Percentiles rank a stretch among this genome's conserved stretches.
These are phyloP conservation scores for Peromyscus eremicus DNA, from an alignment of 2,797 vertebrate species.

Conservation along the genomic window DNA sequence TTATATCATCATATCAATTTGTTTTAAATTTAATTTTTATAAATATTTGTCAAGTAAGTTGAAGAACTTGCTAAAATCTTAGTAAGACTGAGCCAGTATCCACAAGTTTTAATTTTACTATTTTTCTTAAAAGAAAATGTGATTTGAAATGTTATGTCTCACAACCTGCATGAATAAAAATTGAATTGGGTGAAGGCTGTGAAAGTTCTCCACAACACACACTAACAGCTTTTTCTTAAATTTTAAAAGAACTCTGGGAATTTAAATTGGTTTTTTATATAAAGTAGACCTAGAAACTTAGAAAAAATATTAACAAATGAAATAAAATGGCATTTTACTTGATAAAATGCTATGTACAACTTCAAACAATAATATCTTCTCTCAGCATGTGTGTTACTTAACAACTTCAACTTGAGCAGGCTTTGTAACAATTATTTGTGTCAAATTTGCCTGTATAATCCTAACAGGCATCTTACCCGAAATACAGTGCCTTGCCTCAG, in stretches of 20 bases:
- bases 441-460: not conserved
- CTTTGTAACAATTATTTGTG: not conserved
- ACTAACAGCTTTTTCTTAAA: not conserved
- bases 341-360: not conserved
- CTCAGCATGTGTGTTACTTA: not conserved
- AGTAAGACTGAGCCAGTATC: not conserved
- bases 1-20: not conserved
- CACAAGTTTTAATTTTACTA: not conserved
- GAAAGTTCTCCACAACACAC: not conserved
- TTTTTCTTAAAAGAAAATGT: not conserved
- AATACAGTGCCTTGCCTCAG: not conserved
- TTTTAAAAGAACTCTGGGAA: not conserved
- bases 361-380: not conserved
- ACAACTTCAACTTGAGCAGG: not conserved
- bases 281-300: conserved; percentile 14
- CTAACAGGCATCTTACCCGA: not conserved
- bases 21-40: not conserved
- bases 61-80: not conserved
- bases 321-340: not conserved
- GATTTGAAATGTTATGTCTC: not conserved
- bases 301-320: conserved; percentile 20
- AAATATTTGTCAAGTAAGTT: not conserved
- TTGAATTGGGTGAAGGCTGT: not conserved
- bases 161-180: not conserved
- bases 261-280: not conserved